Evolutionary conservation across 2,888 invertebrate genomes (phyloP).

Genomic region (Apotomis turbidana): DNA sequence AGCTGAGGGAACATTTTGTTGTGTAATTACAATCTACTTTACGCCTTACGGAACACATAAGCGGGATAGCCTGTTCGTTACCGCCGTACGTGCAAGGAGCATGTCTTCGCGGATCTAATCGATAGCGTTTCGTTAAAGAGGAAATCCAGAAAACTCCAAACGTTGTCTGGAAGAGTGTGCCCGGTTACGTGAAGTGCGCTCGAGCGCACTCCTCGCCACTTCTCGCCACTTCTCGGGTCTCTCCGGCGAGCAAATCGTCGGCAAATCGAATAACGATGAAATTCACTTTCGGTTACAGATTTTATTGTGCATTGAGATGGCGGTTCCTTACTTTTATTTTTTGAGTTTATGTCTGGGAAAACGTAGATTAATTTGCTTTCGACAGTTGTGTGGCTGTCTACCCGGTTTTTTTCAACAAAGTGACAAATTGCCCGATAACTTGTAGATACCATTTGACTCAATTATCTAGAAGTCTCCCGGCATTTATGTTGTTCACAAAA

Average conservation of each 20-base stretch:
- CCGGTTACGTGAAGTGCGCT: conserved; percentile 36
- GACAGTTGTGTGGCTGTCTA: neutral
- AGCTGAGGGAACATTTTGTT: too few relatives aligned
- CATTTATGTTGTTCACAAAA: neutral
- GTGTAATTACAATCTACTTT: too few relatives aligned
- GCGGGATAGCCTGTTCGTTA: neutral
- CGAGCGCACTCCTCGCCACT: conserved; percentile 42
- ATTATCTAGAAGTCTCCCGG: too few relatives aligned
- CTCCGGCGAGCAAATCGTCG: conserved; percentile 33
- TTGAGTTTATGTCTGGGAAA: conserved; percentile 10
- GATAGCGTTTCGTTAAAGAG: conserved; percentile 8
- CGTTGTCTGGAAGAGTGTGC: conserved; percentile 33
- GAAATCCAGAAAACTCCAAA: conserved; percentile 30
- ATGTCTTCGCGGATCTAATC: conserved; percentile 19
- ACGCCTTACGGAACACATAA: too few relatives aligned
- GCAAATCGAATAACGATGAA: conserved; percentile 42
- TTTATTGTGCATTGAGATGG: conserved; percentile 39
- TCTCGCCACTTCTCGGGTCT: conserved; percentile 35
- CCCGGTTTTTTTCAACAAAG: too few relatives aligned
- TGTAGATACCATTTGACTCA: too few relatives aligned
- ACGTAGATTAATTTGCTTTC: conserved; percentile 5
- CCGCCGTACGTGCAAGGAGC: neutral
- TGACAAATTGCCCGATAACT: too few relatives aligned
- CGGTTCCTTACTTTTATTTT: conserved; percentile 13
- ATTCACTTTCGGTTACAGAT: conserved; percentile 39